Base-by-base conservation (phyloP, 2,113 vertebrate species). In the Polyodon spathula region DNA sequence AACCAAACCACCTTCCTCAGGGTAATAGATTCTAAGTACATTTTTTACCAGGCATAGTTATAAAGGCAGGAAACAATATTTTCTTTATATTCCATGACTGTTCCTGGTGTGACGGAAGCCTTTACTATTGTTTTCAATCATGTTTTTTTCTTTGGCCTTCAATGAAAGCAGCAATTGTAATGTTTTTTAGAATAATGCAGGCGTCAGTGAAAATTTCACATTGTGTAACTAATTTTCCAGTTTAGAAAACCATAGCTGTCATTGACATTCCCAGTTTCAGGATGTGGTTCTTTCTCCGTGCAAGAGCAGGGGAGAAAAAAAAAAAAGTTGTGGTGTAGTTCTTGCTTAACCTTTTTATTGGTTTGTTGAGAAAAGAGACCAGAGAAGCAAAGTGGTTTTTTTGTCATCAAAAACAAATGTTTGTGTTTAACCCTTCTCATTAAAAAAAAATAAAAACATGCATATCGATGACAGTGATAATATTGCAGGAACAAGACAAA, bases 161-260 rank as follows among this genome's bases (percentile, higher is more conserved):
- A 78, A 80, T 85, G 76, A 86, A 87, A 86, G 81, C 77, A 72
- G 63, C 43, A 72, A 80, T 83, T 85, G 81, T 84, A 85, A 83
- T 80, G 80, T 83, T 84, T n/a, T 84, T 76, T 77, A 81, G 79
- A 80, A 73, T 73, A 66, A 68, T 71, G 69, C 60, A 78, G 73
- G 82, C 71, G 75, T 83, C 81, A 83, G 82, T 83, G 76, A 84
- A 84, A 77, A 82, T 84, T 86, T 88, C 83, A 88, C 61, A 85
- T 83, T 83, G 81, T 84, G 77, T 84, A 86, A 84, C 82, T 72
- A 63, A 79, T 84, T 85, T 86, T 88, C 84, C 84, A 86, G 78
- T 81, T 78, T 72, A 75, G 77, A 77, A 71, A 84, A 77, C 73
- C 74, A 74, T 68, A 76, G 76, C 77, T 72, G 72, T 81, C 69